Base-by-base conservation (phyloP, 1,140 invertebrate species). In the Drosophila equinoxialis region DNA sequence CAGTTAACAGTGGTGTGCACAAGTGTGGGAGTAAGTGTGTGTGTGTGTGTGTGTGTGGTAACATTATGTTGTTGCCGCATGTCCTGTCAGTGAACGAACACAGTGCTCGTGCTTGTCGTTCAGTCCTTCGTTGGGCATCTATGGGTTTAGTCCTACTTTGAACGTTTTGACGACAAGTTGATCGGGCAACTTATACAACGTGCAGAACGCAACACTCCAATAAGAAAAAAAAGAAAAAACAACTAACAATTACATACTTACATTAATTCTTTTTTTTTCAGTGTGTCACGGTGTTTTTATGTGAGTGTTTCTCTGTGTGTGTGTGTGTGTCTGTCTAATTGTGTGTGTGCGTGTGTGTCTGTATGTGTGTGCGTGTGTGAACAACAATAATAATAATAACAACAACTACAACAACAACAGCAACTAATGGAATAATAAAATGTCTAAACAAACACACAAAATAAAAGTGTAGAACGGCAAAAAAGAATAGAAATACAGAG, bases 91-190 rank as follows among this genome's bases (percentile, higher is more conserved):
- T 48, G 5, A 17, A 17, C 23, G 54, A 14, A 13, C 26, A 33
- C 6, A 26, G 26, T 30, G 54, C 26, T 57, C 17, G 57, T 59
- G 7, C 10, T 37, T 37, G 35, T 37, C 30, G 33, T 59, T 59
- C 35, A 59, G 57, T 59, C 57, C 57, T 59, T 59, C 57, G 57
- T 59, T 59, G 35, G 57, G 35, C 57, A 55, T 51, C 67, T 70
- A 55, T 42, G 74, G 61, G 81, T 74, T 82, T 72, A 68, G 75
- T 86, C 68, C 83, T 77, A 39, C 60, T 64, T 87, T 63, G 79
- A 71, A 71, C 77, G 84, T 70, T 68, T 62, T 77, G 54, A 66
- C 65, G 65, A 68, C 67, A 79, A 74, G 83, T 87, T 51, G 45
- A 51, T 51, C 79, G 81, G 66, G 66, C 65, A 66, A 66, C 71